Conservation (phyloP, 2,888 invertebrate species). For the Arenicola marina region DNA sequence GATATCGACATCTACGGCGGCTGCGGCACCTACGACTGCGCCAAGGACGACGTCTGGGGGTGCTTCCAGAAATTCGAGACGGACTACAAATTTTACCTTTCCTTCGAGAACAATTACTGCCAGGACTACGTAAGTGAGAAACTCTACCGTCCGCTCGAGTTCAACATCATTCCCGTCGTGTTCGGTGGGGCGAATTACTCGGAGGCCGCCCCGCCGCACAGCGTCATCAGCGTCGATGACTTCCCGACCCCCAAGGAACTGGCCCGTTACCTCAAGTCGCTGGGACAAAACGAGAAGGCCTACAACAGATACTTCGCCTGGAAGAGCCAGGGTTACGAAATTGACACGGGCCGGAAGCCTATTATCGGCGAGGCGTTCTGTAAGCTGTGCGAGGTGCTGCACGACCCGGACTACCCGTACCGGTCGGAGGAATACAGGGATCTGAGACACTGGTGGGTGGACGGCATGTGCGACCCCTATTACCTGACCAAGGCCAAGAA, state of each 20-base stretch:
- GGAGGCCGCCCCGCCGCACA: constrained; percentile 3
- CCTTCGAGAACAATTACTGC: constrained; percentile 12
- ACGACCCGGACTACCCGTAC: neutral
- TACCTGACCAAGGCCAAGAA: too few species aligned
- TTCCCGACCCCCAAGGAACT: constrained; percentile 4
- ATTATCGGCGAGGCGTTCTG: neutral
- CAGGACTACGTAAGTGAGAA: constrained; percentile 13
- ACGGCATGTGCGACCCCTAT: neutral
- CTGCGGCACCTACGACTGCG: constrained; percentile 19
- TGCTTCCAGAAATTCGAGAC: constrained; percentile 1
- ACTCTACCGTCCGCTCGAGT: constrained; percentile 1
- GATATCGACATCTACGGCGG: constrained; percentile 35
- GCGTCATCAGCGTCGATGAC: constrained; percentile 6
- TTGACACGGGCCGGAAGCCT: neutral
- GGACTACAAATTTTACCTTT: constrained; percentile 12
- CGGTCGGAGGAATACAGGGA: constrained; percentile 48
- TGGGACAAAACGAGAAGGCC: constrained; percentile 2
- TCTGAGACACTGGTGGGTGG: constrained; percentile 1
- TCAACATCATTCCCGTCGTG: constrained; percentile 12
- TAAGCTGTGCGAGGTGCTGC: neutral
- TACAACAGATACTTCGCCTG: constrained; percentile 13
- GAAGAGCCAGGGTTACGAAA: constrained; percentile 2
- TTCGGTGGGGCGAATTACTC: constrained; percentile 11
- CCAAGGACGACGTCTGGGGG: neutral
- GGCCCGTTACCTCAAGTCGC: constrained; percentile 8